These are phyloP conservation scores for Agriopis aurantiaria DNA, from an alignment of 2,888 invertebrate genomes.

Conservation along the genomic window DNA sequence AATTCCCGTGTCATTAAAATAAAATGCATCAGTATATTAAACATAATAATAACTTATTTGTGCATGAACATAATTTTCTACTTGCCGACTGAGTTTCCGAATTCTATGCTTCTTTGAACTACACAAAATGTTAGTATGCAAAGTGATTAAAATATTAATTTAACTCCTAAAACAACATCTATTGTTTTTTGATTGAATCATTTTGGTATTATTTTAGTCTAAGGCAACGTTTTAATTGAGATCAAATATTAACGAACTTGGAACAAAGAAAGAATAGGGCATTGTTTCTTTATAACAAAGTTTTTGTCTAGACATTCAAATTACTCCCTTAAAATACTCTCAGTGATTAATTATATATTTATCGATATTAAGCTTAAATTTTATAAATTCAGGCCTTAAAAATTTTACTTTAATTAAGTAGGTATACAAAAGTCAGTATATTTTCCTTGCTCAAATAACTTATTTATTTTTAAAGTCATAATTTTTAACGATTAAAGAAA, in stretches of 20 bases:
- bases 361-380: background rate
- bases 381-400: background rate
- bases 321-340: background rate
- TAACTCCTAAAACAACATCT: conserved; percentile 8
- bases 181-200: conserved; percentile 14
- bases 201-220: conserved; percentile 13
- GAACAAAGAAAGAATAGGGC: conserved; percentile 13
- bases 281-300: conserved; percentile 14
- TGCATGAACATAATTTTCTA: background rate
- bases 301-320: conserved; percentile 22
- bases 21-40: too few relatives aligned
- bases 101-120: background rate
- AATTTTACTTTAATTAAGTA: background rate
- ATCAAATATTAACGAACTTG: conserved; percentile 23
- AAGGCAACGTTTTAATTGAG: conserved; percentile 18
- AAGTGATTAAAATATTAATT: conserved; percentile 14
- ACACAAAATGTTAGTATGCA: background rate
- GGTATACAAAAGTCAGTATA: background rate
- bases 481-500: background rate
- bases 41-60: too few relatives aligned
- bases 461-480: background rate
- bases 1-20: too few relatives aligned
- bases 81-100: too few relatives aligned
- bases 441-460: background rate
- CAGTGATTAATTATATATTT: background rate